Base-by-base conservation (phyloP, 2,113 vertebrate genomes). In the Prinia subflava region DNA sequence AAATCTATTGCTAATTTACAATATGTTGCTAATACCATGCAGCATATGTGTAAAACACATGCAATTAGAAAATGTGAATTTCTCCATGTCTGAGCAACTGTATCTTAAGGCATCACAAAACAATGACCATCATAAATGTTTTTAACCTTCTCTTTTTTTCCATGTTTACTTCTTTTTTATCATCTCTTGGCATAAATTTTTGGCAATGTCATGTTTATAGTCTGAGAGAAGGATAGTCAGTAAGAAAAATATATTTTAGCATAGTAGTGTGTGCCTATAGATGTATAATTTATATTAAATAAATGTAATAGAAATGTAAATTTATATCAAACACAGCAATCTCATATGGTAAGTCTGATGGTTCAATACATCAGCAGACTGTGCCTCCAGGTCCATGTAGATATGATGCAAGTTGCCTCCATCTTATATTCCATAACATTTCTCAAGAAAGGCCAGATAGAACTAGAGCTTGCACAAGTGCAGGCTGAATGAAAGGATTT, bases 401-500 rank as follows among this genome's bases (percentile, higher is more conserved):
- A 24, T 37, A 68, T 16, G 8, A 75, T 39, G 16, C 9, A 76
- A 57, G 21, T 27, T 69, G 22, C 5, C 12, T 63, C 10, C 22
- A 39, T 47, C 23, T 86, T 63, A 13, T 47, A 4, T 37, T 91
- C 49, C 5, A 3, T 37, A 42, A 50, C 0, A 0, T 65, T 81
- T 59, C 57, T 89, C 64, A 39, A 70, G 55, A 67, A 88, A 78
- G 9, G 6, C 4, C 41, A 31, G 31, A 44, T 13, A 35, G 37
- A 49, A 62, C 2, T 15, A 56, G 20, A 93, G 8, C 13, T 47
- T 10, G 4, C 17, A 74, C 28, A 78, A 60, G 2, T 19, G 9
- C 7, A 78, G 6, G 24, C 5, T 83, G 71, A 88, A 74, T 39
- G 17, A 80, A 90, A 91, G 55, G 0, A 79, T 41, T 85, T 67